These are phyloP conservation scores for Silurus lanzhouensis DNA, from an alignment of 2,797 vertebrate genomes.

Conservation along the genomic window DNA sequence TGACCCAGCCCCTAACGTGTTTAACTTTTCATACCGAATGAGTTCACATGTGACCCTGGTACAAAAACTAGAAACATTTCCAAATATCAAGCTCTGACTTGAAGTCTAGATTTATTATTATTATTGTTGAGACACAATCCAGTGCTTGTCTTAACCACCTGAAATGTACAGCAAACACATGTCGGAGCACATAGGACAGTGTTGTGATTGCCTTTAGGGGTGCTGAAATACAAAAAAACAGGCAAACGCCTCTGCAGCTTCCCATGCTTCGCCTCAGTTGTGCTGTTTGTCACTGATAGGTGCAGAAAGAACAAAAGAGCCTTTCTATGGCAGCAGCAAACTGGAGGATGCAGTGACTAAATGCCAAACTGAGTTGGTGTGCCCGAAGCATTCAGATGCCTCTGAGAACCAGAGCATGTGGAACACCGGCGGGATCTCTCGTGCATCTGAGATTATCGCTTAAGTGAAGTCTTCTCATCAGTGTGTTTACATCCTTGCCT, in stretches of 20 bases:
- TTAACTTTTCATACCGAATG: background rate
- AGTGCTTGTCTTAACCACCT: background rate
- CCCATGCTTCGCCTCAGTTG: conserved; percentile 30
- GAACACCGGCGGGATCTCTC: conserved; percentile 27
- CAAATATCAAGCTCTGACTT: background rate
- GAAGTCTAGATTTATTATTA: background rate
- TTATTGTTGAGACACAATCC: background rate
- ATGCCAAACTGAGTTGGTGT: conserved; percentile 44
- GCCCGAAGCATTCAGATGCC: conserved; percentile 29
- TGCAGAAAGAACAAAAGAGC: conserved; percentile 50
- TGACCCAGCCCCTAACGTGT: background rate
- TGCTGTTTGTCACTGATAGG: conserved; percentile 46
- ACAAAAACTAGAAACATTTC: background rate
- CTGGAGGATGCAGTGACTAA: conserved; percentile 32
- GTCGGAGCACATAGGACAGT: background rate
- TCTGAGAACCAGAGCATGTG: conserved; percentile 18
- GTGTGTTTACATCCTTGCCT: background rate
- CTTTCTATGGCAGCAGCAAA: conserved; percentile 45
- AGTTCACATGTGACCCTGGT: background rate
- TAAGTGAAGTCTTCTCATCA: conserved; percentile 30
- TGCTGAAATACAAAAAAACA: background rate
- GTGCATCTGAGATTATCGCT: conserved; percentile 28
- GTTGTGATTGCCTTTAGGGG: conserved; percentile 16
- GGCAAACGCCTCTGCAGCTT: conserved; percentile 6
- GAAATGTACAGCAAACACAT: conserved; percentile 7